Percentiles rank a stretch among this genome's conserved stretches.
Conservation (phyloP, 2,797 vertebrate genomes). For the Hemitrygon akajei region DNA sequence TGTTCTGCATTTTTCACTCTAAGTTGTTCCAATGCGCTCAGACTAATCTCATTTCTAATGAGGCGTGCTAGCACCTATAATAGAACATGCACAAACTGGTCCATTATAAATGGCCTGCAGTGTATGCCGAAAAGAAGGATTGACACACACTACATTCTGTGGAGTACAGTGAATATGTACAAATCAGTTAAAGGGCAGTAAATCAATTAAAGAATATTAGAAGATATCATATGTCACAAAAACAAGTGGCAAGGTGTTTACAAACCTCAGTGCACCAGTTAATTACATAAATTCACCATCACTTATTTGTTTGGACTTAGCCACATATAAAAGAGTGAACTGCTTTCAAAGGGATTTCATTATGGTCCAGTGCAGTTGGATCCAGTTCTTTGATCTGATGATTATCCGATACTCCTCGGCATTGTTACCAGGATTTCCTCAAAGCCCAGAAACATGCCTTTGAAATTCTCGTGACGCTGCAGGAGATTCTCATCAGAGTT, state of each 20-base stretch:
- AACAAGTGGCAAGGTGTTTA: neutral
- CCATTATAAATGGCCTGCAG: neutral
- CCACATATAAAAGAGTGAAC: neutral
- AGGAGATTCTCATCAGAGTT: neutral
- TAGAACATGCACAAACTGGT: neutral
- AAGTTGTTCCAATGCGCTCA: too few relatives aligned
- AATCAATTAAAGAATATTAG: neutral
- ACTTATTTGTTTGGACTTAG: neutral
- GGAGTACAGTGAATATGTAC: neutral
- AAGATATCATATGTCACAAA: neutral
- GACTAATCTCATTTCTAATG: neutral
- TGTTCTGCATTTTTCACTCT: neutral
- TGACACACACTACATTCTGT: neutral
- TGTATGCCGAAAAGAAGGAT: neutral
- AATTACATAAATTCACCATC: neutral
- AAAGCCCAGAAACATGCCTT: neutral
- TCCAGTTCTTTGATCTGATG: constrained; percentile 15
- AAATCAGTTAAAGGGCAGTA: constrained; percentile 10
- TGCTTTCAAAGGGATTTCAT: neutral
- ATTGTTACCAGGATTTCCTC: neutral
- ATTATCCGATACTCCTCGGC: constrained; percentile 7
- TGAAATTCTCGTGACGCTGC: neutral
- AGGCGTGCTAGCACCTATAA: neutral
- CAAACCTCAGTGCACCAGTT: neutral
- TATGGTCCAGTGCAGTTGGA: neutral